Evolutionary conservation across 1,140 invertebrate genomes (phyloP).

Genomic region (Oppia nitens): DNA sequence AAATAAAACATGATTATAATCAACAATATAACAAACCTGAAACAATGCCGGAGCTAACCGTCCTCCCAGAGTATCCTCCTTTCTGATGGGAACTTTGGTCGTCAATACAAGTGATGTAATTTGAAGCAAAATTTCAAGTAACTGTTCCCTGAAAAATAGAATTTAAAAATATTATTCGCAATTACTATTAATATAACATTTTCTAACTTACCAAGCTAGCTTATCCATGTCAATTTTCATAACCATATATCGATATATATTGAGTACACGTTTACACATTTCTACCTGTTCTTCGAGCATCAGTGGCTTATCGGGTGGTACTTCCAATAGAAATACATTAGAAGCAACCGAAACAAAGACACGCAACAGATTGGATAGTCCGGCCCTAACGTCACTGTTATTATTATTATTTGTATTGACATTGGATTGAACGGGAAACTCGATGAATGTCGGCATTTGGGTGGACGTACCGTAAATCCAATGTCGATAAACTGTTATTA

Average conservation of each 20-base stretch:
- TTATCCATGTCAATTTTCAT: constrained; percentile 88
- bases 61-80: constrained; percentile 57
- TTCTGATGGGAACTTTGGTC: constrained; percentile 49
- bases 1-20: too few species aligned
- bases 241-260: constrained; percentile 91
- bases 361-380: constrained; percentile 66
- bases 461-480: constrained; percentile 79
- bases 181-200: constrained; percentile 6
- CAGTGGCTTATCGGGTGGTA: constrained; percentile 33
- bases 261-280: constrained; percentile 84
- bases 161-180: constrained; percentile 8
- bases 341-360: constrained; percentile 88
- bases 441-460: constrained; percentile 19
- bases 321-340: constrained; percentile 72
- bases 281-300: constrained; percentile 68
- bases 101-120: constrained; percentile 78
- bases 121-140: constrained; percentile 67
- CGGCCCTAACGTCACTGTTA: constrained; percentile 24
- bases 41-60: constrained; percentile 75
- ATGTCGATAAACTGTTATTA: constrained; percentile 85
- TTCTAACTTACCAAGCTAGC: constrained; percentile 55
- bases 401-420: constrained; percentile 3
- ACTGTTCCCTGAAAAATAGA: constrained; percentile 51
- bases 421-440: constrained; percentile 10
- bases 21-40: constrained; percentile 34